Evolutionary conservation across 1,140 invertebrate species (phyloP).

Genomic region (Octopus sinensis): DNA sequence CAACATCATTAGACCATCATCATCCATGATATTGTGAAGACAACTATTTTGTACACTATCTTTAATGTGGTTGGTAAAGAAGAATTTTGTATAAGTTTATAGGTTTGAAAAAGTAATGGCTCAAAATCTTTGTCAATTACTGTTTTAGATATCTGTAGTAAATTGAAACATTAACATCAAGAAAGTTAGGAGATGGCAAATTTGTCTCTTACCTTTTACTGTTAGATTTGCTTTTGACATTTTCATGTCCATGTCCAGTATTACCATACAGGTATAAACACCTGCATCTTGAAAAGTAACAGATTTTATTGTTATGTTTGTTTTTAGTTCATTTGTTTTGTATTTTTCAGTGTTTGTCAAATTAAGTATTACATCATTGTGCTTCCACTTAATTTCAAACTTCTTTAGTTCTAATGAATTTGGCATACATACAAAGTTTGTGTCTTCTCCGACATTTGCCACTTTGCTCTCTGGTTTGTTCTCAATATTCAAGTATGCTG

Average conservation of each 20-base stretch:
- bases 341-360: slow-evolving; percentile 11
- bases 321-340: not conserved
- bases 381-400: not conserved
- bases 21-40: too few relatives aligned
- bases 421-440: not conserved
- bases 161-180: too few relatives aligned
- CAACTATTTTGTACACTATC: too few relatives aligned
- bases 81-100: too few relatives aligned
- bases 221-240: slow-evolving; percentile 10
- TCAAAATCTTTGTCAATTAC: too few relatives aligned
- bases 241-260: not conserved
- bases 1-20: too few relatives aligned
- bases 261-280: not conserved
- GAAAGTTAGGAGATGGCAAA: too few relatives aligned
- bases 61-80: too few relatives aligned
- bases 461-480: not conserved
- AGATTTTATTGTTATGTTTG: not conserved
- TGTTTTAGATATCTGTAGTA: too few relatives aligned
- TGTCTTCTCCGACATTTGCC: not conserved
- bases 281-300: not conserved
- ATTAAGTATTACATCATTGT: not conserved
- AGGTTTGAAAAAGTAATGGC: too few relatives aligned
- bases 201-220: not conserved
- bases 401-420: not conserved
- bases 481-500: not conserved